These are phyloP conservation scores for Ochotona curzoniae DNA, from an alignment of 2,113 vertebrate species.

Conservation along the genomic window DNA sequence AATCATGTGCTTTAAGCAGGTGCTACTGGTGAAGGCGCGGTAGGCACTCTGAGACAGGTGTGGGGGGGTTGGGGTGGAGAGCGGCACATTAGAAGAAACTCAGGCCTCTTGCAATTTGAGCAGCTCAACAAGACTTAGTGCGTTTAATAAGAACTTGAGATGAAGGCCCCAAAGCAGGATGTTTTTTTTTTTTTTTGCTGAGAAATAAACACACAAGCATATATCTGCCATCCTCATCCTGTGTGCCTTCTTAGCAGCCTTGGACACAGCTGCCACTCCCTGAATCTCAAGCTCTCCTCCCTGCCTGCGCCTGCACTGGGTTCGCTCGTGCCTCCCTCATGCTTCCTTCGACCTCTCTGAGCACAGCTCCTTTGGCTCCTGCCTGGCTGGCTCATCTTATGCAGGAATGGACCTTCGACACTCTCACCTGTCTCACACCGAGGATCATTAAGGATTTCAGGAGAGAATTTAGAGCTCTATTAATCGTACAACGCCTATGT, in stretches of 20 bases:
- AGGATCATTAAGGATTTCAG: not conserved
- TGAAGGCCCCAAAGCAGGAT: not conserved
- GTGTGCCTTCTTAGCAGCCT: not conserved
- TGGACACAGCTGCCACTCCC: fast-evolving
- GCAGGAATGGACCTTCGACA: not conserved
- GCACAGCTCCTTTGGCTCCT: not conserved
- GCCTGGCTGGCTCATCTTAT: not conserved
- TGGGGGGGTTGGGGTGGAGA: not conserved
- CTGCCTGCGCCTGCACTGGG: not conserved
- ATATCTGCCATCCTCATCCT: fast-evolving
- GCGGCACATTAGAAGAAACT: constrained; percentile 14
- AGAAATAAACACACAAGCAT: not conserved
- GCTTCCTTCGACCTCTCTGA: not conserved
- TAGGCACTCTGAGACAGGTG: constrained; percentile 91
- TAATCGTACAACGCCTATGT: not conserved
- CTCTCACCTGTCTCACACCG: not conserved
- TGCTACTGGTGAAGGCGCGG: constrained; percentile 97
- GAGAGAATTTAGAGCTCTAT: not conserved
- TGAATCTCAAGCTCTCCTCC: not conserved
- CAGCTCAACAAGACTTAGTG: not conserved
- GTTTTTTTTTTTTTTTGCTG: not conserved
- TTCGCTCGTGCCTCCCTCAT: not conserved
- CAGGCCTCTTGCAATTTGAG: not conserved
- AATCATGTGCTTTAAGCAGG: constrained; percentile 99
- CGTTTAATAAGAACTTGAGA: not conserved